These are phyloP conservation scores for Ochropleura plecta DNA, from an alignment of 2,888 invertebrate genomes.

Conservation along the genomic window DNA sequence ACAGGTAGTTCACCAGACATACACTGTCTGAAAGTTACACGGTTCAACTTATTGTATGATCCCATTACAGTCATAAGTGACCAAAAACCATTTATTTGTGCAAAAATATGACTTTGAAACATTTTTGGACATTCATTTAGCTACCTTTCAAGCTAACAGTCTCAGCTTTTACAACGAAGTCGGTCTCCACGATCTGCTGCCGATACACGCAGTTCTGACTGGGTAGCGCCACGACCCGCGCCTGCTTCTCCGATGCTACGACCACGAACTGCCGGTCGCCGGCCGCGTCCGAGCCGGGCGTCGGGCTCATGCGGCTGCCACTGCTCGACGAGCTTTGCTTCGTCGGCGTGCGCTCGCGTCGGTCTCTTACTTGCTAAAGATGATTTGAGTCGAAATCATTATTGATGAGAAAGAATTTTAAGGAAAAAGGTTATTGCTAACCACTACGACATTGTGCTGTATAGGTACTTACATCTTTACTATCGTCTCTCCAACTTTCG, in stretches of 20 bases:
- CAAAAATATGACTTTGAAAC: not conserved
- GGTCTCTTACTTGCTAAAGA: slow-evolving; percentile 77
- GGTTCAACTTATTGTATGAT: not conserved
- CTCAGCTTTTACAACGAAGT: slow-evolving; percentile 98
- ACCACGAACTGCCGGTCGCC: slow-evolving; percentile 97
- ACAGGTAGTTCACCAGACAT: slow-evolving; percentile 98
- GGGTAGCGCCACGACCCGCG: slow-evolving; percentile 97
- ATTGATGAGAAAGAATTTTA: not conserved
- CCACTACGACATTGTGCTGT: not conserved
- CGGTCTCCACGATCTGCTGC: slow-evolving; percentile 97
- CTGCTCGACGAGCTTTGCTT: slow-evolving; percentile 90
- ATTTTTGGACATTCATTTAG: not conserved
- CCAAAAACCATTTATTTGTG: not conserved
- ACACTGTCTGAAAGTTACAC: slow-evolving; percentile 94
- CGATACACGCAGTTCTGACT: slow-evolving; percentile 98
- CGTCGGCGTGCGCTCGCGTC: slow-evolving; percentile 91
- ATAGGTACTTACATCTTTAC: slow-evolving; percentile 91
- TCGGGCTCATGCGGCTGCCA: slow-evolving; percentile 94
- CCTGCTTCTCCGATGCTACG: slow-evolving; percentile 98
- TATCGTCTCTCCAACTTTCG: slow-evolving; percentile 98
- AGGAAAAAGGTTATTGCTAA: not conserved
- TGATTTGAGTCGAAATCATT: not conserved
- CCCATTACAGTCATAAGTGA: no score
- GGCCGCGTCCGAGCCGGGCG: slow-evolving; percentile 86
- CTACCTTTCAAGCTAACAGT: slow-evolving; percentile 97